Evolutionary conservation across 2,797 vertebrate genomes (phyloP).

Genomic region (Tinamus major): DNA sequence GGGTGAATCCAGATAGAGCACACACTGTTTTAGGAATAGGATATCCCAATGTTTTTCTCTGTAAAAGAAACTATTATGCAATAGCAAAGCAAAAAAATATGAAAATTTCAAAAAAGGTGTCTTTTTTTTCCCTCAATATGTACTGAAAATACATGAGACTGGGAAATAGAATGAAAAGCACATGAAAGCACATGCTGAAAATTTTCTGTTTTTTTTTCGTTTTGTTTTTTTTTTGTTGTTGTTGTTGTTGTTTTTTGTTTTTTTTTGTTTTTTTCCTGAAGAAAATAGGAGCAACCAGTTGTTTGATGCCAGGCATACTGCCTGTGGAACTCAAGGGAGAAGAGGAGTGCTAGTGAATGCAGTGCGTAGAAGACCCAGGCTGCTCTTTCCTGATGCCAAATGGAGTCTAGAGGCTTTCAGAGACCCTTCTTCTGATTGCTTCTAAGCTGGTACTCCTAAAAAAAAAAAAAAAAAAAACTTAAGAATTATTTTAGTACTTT

Average conservation of each 20-base stretch:
- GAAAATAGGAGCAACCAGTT: not conserved
- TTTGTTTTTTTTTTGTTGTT: too few species aligned
- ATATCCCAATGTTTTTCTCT: not conserved
- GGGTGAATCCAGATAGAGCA: not conserved
- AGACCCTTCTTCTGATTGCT: not conserved
- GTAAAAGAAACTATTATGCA: not conserved
- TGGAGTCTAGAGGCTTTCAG: not conserved
- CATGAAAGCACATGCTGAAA: accelerated
- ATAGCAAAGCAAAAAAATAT: not conserved
- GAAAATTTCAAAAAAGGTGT: not conserved
- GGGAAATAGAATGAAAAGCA: not conserved
- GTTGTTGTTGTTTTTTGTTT: too few species aligned
- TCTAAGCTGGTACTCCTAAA: not conserved
- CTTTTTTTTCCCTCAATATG: not conserved
- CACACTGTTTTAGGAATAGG: not conserved
- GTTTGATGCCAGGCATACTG: not conserved
- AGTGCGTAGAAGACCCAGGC: accelerated
- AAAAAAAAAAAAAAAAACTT: not conserved
- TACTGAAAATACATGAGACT: not conserved
- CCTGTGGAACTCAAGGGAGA: not conserved
- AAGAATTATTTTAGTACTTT: not conserved
- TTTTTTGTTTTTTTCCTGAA: not conserved
- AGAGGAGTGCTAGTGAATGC: not conserved
- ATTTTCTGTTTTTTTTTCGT: not conserved
- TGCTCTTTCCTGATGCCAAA: not conserved